These are phyloP conservation scores for Cyphomyrmex costatus DNA, from an alignment of 1,140 invertebrate species.

Conservation along the genomic window DNA sequence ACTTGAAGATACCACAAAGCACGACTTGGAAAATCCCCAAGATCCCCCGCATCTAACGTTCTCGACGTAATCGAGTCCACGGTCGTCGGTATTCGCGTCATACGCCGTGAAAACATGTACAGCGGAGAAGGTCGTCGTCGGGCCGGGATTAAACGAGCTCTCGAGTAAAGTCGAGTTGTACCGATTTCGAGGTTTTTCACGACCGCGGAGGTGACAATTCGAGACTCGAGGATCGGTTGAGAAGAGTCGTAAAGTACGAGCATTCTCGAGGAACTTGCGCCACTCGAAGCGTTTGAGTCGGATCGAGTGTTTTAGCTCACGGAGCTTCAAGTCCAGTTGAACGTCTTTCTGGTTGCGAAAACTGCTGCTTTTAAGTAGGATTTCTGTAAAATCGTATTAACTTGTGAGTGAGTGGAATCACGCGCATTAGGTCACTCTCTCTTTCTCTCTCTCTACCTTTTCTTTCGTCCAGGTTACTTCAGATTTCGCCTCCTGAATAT, in stretches of 20 bases:
- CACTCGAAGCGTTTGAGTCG: slow-evolving; percentile 38
- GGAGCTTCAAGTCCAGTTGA: slow-evolving; percentile 11
- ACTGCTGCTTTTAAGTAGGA: slow-evolving; percentile 29
- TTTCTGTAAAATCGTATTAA: slow-evolving; percentile 55
- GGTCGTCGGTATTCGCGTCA: slow-evolving; percentile 26
- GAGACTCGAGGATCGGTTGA: slow-evolving; percentile 38
- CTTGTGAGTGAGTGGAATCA: slow-evolving; percentile 39
- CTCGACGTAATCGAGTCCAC: slow-evolving; percentile 55
- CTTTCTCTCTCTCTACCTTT: neutral
- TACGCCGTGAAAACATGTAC: slow-evolving; percentile 19
- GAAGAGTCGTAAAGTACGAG: slow-evolving; percentile 45
- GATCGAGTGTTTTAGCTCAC: slow-evolving; percentile 55
- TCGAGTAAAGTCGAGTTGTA: slow-evolving; percentile 38
- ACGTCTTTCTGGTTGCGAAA: slow-evolving; percentile 37
- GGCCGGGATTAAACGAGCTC: slow-evolving; percentile 40
- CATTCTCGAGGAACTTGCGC: slow-evolving; percentile 48
- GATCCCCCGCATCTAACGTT: slow-evolving; percentile 46
- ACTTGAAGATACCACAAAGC: slow-evolving; percentile 60
- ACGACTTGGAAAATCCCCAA: slow-evolving; percentile 50
- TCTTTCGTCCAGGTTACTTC: neutral
- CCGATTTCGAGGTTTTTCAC: slow-evolving; percentile 41
- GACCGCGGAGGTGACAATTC: slow-evolving; percentile 27
- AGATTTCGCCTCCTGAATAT: neutral
- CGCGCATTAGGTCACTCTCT: neutral
- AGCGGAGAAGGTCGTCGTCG: neutral